Evolutionary conservation across 2,113 vertebrate species (phyloP).

Genomic region (Elephantulus edwardii): DNA sequence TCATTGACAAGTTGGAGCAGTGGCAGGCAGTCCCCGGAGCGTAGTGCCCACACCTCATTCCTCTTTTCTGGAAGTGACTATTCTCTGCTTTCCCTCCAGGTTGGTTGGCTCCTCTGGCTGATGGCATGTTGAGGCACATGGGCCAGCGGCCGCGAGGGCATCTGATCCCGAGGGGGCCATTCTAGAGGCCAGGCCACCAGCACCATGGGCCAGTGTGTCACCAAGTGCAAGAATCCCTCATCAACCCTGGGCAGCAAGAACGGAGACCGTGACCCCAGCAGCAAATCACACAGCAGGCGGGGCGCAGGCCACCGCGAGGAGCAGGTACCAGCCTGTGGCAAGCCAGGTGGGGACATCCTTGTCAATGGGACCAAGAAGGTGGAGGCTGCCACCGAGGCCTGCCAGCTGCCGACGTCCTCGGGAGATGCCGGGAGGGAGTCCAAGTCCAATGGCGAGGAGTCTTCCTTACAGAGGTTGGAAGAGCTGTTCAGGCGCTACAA

Average conservation of each 20-base stretch:
- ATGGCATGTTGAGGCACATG: conserved; percentile 94
- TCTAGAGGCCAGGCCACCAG: conserved; percentile 82
- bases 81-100: conserved; percentile 78
- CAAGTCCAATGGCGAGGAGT: conserved; percentile 85
- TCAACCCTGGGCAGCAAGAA: conserved; percentile 99
- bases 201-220: conserved; percentile 99
- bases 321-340: conserved; percentile 83
- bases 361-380: conserved; percentile 95
- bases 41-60: background rate
- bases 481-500: conserved; percentile 95
- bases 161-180: conserved; percentile 85
- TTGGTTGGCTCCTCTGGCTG: conserved; percentile 75
- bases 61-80: conserved; percentile 12
- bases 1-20: background rate
- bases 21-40: background rate
- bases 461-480: conserved; percentile 90
- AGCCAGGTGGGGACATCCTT: conserved; percentile 90
- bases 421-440: conserved; percentile 88
- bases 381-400: conserved; percentile 88
- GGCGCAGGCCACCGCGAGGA: conserved; percentile 91
- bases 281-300: conserved; percentile 94
- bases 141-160: conserved; percentile 86
- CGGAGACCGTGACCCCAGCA: conserved; percentile 93
- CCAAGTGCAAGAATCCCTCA: conserved; percentile 99
- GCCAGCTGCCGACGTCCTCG: conserved; percentile 81